Conservation (phyloP, 2,113 vertebrate species). For the Antechinus flavipes region DNA sequence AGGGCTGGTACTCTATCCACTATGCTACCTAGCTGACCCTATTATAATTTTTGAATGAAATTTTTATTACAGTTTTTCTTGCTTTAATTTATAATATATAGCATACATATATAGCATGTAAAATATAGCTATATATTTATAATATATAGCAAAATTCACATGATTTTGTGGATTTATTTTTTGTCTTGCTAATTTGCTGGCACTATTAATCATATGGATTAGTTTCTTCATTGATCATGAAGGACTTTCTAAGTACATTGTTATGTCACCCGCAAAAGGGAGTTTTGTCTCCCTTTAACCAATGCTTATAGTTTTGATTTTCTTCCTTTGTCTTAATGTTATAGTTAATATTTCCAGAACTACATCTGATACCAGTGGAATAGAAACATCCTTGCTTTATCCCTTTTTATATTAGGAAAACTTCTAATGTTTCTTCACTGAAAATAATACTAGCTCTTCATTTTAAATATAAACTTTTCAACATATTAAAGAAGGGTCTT, state of each 20-base stretch:
- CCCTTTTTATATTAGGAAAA: neutral
- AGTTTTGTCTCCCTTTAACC: neutral
- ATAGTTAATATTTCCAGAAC: neutral
- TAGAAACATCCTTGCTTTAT: neutral
- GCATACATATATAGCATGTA: too few species aligned
- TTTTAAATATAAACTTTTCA: neutral
- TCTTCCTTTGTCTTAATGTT: neutral
- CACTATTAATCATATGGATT: neutral
- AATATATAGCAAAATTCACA: neutral
- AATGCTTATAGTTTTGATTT: neutral
- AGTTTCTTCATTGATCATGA: neutral
- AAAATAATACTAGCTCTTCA: neutral
- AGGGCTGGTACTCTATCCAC: too few species aligned
- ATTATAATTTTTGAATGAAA: neutral
- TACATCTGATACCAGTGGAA: neutral
- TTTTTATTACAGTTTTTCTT: neutral
- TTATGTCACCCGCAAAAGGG: neutral
- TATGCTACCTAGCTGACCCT: too few species aligned
- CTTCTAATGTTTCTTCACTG: neutral
- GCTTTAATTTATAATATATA: neutral
- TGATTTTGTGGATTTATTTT: neutral
- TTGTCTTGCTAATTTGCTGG: neutral
- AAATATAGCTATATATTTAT: neutral
- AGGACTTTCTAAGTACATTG: neutral
- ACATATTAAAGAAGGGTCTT: neutral